phyloP scores from a whole-genome alignment of 1,140 invertebrate genomes.

The Drosophila punjabiensis region DNA sequence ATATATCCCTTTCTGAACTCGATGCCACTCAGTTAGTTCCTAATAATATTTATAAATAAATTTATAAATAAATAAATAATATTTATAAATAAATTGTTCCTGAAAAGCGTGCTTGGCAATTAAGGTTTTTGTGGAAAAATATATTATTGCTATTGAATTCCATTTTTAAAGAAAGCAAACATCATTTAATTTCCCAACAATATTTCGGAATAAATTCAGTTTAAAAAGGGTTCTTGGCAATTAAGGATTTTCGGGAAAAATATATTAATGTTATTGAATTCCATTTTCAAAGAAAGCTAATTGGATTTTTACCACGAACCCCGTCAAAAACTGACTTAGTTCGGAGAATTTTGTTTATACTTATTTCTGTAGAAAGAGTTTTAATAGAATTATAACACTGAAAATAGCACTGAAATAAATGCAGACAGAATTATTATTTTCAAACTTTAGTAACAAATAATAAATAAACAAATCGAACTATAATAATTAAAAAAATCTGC shows the following conservation, averaged over 20 bases:
- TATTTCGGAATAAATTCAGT: background rate
- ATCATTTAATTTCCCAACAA: background rate
- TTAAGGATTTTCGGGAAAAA: background rate
- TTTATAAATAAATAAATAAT: too few species aligned
- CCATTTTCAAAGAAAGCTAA: background rate
- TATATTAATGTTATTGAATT: background rate
- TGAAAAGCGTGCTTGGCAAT: background rate
- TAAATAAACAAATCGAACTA: background rate
- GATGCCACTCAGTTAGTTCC: background rate
- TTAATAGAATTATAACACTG: background rate
- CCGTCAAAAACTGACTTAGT: background rate
- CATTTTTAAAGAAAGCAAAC: background rate
- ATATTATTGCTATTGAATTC: background rate
- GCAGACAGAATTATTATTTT: background rate
- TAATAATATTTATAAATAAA: background rate
- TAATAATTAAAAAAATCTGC: too few species aligned
- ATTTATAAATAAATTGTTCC: background rate
- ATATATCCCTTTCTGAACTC: background rate
- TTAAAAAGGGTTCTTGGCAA: background rate
- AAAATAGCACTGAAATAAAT: background rate
- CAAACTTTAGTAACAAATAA: background rate
- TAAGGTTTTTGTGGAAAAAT: background rate
- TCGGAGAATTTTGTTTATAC: background rate
- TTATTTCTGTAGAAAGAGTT: background rate
- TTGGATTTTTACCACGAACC: background rate